Evolutionary conservation across 2,113 vertebrate genomes (phyloP), one percentile per base, ranked within the genome.

Genomic region (Oophaga pumilio): DNA sequence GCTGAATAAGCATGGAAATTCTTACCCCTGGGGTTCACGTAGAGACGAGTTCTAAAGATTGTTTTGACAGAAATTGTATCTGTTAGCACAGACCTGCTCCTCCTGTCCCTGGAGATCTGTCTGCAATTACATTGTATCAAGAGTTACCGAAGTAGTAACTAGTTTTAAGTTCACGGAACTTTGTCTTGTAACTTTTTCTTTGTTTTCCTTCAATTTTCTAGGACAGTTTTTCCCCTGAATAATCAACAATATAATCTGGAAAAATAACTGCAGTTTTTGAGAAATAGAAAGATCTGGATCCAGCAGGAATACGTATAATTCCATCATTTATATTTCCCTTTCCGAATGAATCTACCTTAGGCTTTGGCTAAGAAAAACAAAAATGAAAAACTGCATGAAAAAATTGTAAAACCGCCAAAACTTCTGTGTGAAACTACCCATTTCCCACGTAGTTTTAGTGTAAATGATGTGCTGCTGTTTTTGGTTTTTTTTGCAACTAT

Each of bases 11-110:
- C 83, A 76, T 26, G 49, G 85, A 74, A 11, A 89, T 24, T 20
- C 71, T 24, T 20, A 83, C 88, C 81, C 18, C 33, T 62, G 56
- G 26, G 8, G 84, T 81, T 83, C 24, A 3, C 68, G 20, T 1
- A 88, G 86, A 84, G 80, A 49, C 56, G 9, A 88, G 86, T 86
- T 3, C 76, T 80, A 60, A 50, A 77, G 17, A 87, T 80, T 89
- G 85, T 62, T 82, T 86, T 85, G 89, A 0, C 9, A 26, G 71
- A 20, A 78, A 28, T 15, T 52, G 22, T 53, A 50, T 64, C 49
- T 85, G 78, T 80, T 80, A 43, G 57, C 52, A 43, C 3, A 33
- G 77, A 80, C 53, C 14, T 8, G 78, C 24, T 60, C 18, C 78
- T 60, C 18, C 78, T 60, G 33, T 60, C 26, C 56, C 78, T 20